Percentiles rank a stretch among this genome's conserved stretches.
Evolutionary conservation across 1,140 invertebrate genomes (phyloP).

Genomic region (Pseudomyrmex concolor): DNA sequence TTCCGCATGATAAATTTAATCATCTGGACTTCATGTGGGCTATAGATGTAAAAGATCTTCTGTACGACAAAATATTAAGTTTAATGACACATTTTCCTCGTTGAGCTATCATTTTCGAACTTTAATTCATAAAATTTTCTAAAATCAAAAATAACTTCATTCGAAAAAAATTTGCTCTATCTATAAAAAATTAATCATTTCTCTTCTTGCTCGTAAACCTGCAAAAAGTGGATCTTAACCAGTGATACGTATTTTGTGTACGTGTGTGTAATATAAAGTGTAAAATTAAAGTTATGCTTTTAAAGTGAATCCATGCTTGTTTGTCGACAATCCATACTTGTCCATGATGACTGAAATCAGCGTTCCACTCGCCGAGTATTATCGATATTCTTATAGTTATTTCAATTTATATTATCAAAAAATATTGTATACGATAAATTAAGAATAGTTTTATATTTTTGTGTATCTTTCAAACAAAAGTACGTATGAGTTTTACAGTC

Average conservation of each 20-base stretch:
- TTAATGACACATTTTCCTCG: slow-evolving; percentile 16
- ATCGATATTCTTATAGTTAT: background rate
- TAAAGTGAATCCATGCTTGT: background rate
- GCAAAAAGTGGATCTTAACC: background rate
- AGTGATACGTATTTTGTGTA: no score
- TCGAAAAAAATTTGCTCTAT: background rate
- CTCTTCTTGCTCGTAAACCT: background rate
- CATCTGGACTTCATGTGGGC: slow-evolving; percentile 89
- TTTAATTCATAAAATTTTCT: background rate
- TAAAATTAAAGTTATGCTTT: no score
- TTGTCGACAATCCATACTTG: background rate
- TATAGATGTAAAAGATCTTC: slow-evolving; percentile 86
- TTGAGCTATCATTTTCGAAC: background rate
- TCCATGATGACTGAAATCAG: background rate
- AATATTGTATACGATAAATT: background rate
- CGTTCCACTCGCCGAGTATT: background rate
- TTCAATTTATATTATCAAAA: background rate
- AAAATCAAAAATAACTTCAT: background rate
- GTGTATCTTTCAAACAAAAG: background rate
- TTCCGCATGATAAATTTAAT: slow-evolving; percentile 86
- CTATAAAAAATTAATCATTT: no score
- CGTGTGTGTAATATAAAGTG: no score
- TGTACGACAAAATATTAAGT: slow-evolving; percentile 84
- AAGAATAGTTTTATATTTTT: background rate
- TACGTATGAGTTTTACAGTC: background rate